Evolutionary conservation across 2,113 vertebrate genomes (phyloP), one percentile per base, ranked within the genome.

Genomic region (Argyrosomus japonicus): DNA sequence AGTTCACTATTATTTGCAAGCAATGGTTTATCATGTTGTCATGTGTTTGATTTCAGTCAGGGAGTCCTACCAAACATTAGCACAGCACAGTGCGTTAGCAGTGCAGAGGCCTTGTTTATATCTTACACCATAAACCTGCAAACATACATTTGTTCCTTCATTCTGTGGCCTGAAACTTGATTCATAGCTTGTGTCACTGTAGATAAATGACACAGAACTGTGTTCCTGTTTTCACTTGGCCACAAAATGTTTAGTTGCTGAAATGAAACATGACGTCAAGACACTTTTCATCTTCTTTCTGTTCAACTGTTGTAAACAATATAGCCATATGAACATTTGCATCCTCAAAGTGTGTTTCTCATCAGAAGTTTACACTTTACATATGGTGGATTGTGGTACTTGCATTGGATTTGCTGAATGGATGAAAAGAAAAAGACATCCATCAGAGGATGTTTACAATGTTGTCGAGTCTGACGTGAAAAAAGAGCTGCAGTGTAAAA

Each of bases 361-460:
- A 75, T 87, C 79, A 76, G 65, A 56, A 50, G 68, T 84, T 87
- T 87, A 83, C 75, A 57, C 86, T 86, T 45, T 81, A 71, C 76
- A 86, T 82, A 81, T 77, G 86, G 67, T 3, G 18, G 48, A 47
- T 17, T 84, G 86, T 62, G 84, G 89, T 88, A 75, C 63, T 69
- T 57, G 19, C 57, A 29, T 32, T 71, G 36, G 84, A 27, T 68
- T 78, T 74, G 54, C 82, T 73, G 53, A 25, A 56, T 51, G 69
- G 80, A 74, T 73, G 27, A 87, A 84, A 80, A 45, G 5, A 83
- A 84, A 82, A 75, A 84, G 65, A 58, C 57, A 57, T 32, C 67
- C 48, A 81, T 91, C 83, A 68, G 63, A 78, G 69, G 51, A 86
- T 92, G 91, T 91, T 88, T 92, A 58, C 65, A 62, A 50, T 47